Evolutionary conservation across 1,140 invertebrate genomes (phyloP).

Genomic region (Drosophila bifasciata): DNA sequence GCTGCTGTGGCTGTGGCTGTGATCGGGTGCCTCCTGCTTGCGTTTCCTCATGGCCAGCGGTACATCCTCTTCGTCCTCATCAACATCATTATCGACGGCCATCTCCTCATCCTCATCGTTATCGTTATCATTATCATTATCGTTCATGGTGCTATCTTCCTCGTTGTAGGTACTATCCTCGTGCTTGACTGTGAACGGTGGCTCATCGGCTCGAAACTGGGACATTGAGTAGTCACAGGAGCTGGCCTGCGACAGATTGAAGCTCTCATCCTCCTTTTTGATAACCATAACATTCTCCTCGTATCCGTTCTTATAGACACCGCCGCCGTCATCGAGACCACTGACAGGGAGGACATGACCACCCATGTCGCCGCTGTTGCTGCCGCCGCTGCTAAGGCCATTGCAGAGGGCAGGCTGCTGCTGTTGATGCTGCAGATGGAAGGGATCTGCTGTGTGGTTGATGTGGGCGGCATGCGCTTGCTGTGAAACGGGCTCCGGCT

Average conservation of each 20-base stretch:
- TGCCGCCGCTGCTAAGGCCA: constrained; percentile 35
- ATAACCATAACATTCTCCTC: constrained; percentile 66
- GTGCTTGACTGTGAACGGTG: constrained; percentile 74
- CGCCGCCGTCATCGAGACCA: background rate
- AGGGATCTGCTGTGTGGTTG: constrained; percentile 35
- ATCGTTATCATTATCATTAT: constrained; percentile 84
- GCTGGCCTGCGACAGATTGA: constrained; percentile 86
- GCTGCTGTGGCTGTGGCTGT: constrained; percentile 21
- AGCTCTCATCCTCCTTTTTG: constrained; percentile 71
- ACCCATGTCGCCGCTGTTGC: constrained; percentile 2
- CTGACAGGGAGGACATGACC: too few species aligned
- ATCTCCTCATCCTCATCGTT: constrained; percentile 86
- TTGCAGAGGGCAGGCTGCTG: constrained; percentile 24
- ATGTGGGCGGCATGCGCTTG: constrained; percentile 41
- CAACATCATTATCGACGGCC: constrained; percentile 89
- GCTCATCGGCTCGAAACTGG: constrained; percentile 86
- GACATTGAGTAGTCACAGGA: constrained; percentile 88
- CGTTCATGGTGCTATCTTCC: constrained; percentile 64
- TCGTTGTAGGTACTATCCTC: constrained; percentile 59
- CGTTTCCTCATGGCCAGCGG: constrained; percentile 88
- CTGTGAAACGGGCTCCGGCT: constrained; percentile 84
- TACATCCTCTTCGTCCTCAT: constrained; percentile 89
- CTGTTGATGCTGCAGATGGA: constrained; percentile 37
- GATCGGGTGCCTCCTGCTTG: constrained; percentile 49
- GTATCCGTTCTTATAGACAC: constrained; percentile 83